Evolutionary conservation across 2,797 vertebrate species (phyloP), one percentile per base, ranked within the genome.

Genomic region (Peromyscus eremicus): DNA sequence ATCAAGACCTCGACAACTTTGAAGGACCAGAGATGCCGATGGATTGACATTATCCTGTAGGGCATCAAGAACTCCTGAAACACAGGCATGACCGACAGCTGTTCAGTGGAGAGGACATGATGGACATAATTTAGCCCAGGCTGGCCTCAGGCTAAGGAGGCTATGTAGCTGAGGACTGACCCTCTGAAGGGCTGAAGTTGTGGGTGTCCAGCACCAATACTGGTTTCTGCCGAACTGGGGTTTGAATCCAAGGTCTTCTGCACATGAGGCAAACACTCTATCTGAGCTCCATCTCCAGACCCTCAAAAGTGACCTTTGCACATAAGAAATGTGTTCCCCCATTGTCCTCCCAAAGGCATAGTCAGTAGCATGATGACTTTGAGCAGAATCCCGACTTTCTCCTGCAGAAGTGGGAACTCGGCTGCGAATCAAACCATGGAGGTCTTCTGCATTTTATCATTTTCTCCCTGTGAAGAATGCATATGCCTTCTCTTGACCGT

Each of bases 401-500:
- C 52, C 57, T 83, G 49, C 66, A 2, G 0, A 11, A 32, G 64
- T 73, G 57, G 84, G 40, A 21, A 12, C 75, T 91, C 32, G 5
- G 92, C 55, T 80, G 71, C 32, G 68, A 25, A 49, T 94, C 88
- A 70, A 89, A 62, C 46, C 60, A 49, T 29, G 0, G 84, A 89
- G 93, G 83, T 87, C 86, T 46, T 40, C 75, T 68, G 27, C 17
- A 43, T 62, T 83, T 93, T 16, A 88, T 90, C 81, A 14, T 79
- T 23, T 62, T 46, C 34, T 27, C 64, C 55, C 76, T 57, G 37
- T 89, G 89, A 95, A 87, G 95, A 82, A 96, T 85, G 75, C 82
- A 84, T 29, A 27, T 57, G 13, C 82, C 80, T 75, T 94, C 86
- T 91, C 91, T 83, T 94, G 93, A 57, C 92, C 73, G 23, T 23